phyloP scores from a whole-genome alignment of 2,888 invertebrate genomes.

The Meiosimyza platycephala region DNA sequence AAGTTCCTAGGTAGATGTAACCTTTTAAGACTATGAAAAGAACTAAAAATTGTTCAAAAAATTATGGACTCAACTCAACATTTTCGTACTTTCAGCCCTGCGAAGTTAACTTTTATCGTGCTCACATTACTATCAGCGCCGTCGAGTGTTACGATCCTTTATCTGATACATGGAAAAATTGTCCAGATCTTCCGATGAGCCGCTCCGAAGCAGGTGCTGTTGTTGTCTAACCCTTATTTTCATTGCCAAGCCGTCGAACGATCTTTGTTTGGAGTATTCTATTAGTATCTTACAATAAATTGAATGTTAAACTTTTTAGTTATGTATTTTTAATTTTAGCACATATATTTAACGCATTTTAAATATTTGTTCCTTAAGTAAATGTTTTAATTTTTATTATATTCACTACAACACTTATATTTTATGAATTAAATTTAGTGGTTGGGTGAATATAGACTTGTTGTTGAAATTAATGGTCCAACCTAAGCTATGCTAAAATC shows the following conservation, averaged over 20 bases:
- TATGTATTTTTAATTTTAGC: neutral
- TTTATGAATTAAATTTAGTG: no score
- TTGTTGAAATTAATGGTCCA: no score
- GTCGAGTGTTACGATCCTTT: constrained; percentile 88
- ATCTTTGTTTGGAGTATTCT: constrained; percentile 18
- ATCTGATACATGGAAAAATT: constrained; percentile 80
- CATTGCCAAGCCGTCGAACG: constrained; percentile 13
- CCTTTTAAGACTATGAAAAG: neutral
- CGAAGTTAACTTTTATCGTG: constrained; percentile 84
- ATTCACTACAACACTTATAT: no score
- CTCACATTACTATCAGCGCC: constrained; percentile 83
- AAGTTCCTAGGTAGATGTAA: neutral
- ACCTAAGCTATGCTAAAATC: no score
- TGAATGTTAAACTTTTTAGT: neutral
- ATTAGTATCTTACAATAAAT: neutral
- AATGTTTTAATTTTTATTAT: no score
- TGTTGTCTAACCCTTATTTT: constrained; percentile 72
- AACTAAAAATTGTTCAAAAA: neutral
- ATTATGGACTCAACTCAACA: neutral
- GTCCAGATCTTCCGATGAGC: constrained; percentile 83
- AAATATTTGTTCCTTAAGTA: no score
- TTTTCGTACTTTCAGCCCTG: constrained; percentile 69
- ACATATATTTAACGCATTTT: neutral
- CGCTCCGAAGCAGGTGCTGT: constrained; percentile 90
- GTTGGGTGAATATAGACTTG: no score